Percentiles rank a stretch among this genome's conserved stretches.
These are phyloP conservation scores for Andrena minutula DNA, from an alignment of 2,888 invertebrate genomes.

Conservation along the genomic window DNA sequence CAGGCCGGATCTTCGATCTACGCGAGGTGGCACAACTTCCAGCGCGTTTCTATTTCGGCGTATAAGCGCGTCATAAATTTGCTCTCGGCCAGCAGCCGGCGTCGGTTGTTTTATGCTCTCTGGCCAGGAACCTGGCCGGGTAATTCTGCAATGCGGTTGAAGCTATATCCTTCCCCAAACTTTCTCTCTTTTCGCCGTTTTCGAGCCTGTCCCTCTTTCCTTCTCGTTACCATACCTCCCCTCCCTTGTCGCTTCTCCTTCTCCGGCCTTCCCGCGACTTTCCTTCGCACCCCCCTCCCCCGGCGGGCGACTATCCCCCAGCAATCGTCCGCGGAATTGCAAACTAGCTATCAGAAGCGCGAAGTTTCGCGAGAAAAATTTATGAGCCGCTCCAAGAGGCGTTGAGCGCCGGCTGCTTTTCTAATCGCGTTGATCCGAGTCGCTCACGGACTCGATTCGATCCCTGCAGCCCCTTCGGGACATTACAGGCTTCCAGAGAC, in stretches of 20 bases:
- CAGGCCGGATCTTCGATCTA: slow-evolving; percentile 6
- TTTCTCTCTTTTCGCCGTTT: slow-evolving; percentile 46
- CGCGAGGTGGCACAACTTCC: slow-evolving; percentile 26
- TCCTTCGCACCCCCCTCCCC: not conserved
- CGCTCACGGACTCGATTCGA: not conserved
- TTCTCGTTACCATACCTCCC: slow-evolving; percentile 22
- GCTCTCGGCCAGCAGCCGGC: slow-evolving; percentile 71
- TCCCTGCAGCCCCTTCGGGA: too few relatives aligned
- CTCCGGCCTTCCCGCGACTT: not conserved
- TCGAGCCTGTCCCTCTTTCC: slow-evolving; percentile 13
- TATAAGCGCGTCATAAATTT: slow-evolving; percentile 83
- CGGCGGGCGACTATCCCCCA: slow-evolving; percentile 39
- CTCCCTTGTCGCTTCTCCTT: slow-evolving; percentile 5
- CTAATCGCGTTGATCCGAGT: slow-evolving; percentile 23
- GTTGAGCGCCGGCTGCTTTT: slow-evolving; percentile 30
- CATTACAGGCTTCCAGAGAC: too few relatives aligned
- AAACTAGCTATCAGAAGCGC: slow-evolving; percentile 43
- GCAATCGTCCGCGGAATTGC: slow-evolving; percentile 55
- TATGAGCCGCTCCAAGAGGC: slow-evolving; percentile 37
- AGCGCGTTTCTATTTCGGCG: slow-evolving; percentile 79
- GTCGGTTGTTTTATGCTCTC: slow-evolving; percentile 81
- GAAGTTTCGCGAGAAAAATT: slow-evolving; percentile 49
- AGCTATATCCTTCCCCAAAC: slow-evolving; percentile 63
- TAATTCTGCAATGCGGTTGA: slow-evolving; percentile 84
- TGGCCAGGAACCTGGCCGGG: slow-evolving; percentile 80